Percentiles rank a stretch among this genome's conserved stretches.
These are phyloP conservation scores for Petrophora chlorosata DNA, from an alignment of 2,888 invertebrate genomes.

Conservation along the genomic window DNA sequence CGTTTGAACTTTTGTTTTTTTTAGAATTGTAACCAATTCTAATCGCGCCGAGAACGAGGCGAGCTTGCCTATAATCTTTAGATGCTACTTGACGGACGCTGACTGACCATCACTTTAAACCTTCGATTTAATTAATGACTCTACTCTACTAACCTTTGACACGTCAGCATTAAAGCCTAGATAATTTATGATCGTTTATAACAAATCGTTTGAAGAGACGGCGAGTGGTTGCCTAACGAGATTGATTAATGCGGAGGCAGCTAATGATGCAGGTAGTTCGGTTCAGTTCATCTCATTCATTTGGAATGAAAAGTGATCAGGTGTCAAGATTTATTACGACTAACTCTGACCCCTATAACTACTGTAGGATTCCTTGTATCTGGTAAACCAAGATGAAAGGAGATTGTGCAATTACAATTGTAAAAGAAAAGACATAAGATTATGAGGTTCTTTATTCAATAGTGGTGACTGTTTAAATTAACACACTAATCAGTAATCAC, in stretches of 20 bases:
- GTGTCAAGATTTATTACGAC: background rate
- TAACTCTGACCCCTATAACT: background rate
- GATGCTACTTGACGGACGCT: conserved; percentile 11
- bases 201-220: background rate
- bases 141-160: conserved; percentile 11
- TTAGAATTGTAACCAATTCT: no score
- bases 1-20: no score
- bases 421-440: no score
- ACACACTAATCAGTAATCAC: no score
- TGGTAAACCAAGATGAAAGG: no score
- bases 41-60: no score
- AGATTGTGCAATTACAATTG: no score
- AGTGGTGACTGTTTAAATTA: no score
- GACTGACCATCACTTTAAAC: conserved; percentile 3
- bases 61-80: conserved; percentile 6
- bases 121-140: conserved; percentile 5
- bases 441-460: no score
- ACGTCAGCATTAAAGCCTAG: background rate
- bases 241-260: conserved; percentile 1
- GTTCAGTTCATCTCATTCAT: no score
- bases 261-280: background rate
- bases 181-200: conserved; percentile 2
- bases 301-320: conserved; percentile 1
- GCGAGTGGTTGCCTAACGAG: background rate
- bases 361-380: no score